Percentiles rank a stretch among this genome's conserved stretches.
Conservation (phyloP, 2,888 invertebrate species). For the Mythimna loreyi region DNA sequence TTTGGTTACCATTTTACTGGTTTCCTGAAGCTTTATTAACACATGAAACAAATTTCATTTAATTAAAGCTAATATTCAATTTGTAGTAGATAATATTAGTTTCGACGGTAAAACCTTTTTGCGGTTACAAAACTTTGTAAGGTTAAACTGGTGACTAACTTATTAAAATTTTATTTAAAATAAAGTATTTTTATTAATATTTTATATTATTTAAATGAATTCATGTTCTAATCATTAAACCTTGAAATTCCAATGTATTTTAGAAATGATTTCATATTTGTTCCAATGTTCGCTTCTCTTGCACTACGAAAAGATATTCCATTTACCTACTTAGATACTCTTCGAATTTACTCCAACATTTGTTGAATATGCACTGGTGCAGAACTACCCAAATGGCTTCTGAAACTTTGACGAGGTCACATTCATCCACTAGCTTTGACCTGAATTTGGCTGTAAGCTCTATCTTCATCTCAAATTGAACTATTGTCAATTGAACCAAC, state of each 20-base stretch:
- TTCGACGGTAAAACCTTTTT: background rate
- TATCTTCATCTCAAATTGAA: slow-evolving; percentile 44
- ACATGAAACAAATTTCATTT: background rate
- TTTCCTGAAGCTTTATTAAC: background rate
- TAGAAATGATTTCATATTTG: background rate
- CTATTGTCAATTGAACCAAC: slow-evolving; percentile 44
- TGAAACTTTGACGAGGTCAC: slow-evolving; percentile 48
- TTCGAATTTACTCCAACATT: slow-evolving; percentile 6
- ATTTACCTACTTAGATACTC: background rate
- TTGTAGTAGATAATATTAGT: background rate
- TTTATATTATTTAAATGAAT: background rate
- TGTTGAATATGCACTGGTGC: slow-evolving; percentile 16
- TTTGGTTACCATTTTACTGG: background rate
- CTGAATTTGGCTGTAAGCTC: slow-evolving; percentile 41
- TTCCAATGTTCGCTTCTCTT: background rate
- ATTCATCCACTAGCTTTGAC: slow-evolving; percentile 42
- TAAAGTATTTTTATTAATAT: background rate
- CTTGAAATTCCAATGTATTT: background rate
- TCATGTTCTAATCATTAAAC: background rate
- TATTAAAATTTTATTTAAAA: background rate
- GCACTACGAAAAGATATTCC: too few species aligned
- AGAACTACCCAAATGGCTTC: slow-evolving; percentile 30
- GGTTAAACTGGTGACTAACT: too few species aligned
- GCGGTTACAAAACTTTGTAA: too few species aligned
- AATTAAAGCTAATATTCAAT: background rate